Evolutionary conservation across 2,888 invertebrate species (phyloP).

Genomic region (Xanthorhoe spadicearia): DNA sequence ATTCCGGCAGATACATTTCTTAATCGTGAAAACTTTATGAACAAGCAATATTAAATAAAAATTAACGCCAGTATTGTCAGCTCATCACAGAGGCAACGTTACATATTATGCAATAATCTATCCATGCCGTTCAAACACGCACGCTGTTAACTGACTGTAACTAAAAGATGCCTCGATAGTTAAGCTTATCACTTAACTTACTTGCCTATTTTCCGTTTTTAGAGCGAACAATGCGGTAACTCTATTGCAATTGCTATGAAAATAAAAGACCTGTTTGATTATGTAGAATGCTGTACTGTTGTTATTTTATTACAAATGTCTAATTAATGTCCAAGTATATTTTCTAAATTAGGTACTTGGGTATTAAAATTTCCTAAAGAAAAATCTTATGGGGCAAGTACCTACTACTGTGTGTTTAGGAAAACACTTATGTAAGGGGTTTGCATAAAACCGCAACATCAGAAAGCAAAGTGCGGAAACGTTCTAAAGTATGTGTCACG

Average conservation of each 20-base stretch:
- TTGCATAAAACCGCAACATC: background rate
- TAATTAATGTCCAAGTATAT: too few species aligned
- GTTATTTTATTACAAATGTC: too few species aligned
- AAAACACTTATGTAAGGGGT: background rate
- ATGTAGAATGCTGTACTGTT: too few species aligned
- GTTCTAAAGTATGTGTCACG: slow-evolving; percentile 29
- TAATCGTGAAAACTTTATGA: too few species aligned
- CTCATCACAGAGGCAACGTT: slow-evolving; percentile 19
- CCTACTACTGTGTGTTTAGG: background rate
- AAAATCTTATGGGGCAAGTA: too few species aligned
- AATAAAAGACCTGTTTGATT: slow-evolving; percentile 1
- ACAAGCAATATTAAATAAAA: background rate
- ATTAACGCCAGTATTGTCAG: slow-evolving; percentile 16
- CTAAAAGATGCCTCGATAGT: slow-evolving; percentile 41
- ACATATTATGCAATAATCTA: slow-evolving; percentile 36
- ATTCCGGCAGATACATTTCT: too few species aligned
- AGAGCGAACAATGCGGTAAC: slow-evolving; percentile 51
- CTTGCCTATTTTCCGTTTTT: slow-evolving; percentile 50
- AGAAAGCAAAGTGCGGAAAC: slow-evolving; percentile 20
- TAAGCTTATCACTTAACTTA: slow-evolving; percentile 43
- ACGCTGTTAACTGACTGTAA: slow-evolving; percentile 28
- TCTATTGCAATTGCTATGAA: slow-evolving; percentile 1
- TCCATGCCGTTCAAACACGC: slow-evolving; percentile 38
- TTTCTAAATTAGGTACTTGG: background rate
- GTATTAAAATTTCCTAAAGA: too few species aligned